A percentile compares a stretch with the other conserved stretches of the same genome.
These are phyloP conservation scores for Psettodes erumei DNA, from an alignment of 2,113 vertebrate species.

Conservation along the genomic window DNA sequence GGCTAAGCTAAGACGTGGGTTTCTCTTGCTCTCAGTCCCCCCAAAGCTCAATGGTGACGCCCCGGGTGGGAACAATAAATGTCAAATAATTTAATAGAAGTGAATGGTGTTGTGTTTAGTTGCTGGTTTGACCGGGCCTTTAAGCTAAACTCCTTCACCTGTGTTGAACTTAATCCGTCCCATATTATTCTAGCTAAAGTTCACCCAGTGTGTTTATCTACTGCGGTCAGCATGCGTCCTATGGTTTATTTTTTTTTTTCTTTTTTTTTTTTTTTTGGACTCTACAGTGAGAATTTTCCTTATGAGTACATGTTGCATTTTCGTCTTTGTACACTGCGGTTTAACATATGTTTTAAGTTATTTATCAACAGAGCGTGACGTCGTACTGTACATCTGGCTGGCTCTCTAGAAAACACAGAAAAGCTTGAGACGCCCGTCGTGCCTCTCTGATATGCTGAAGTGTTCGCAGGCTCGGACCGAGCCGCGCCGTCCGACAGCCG, in stretches of 20 bases:
- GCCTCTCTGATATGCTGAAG: slow-evolving; percentile 3
- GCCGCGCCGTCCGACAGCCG: background rate
- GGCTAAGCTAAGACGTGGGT: no score
- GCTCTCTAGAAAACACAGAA: slow-evolving; percentile 40
- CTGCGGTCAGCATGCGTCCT: slow-evolving; percentile 77
- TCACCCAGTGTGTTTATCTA: slow-evolving; percentile 55
- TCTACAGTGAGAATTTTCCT: slow-evolving; percentile 56
- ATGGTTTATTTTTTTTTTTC: slow-evolving; percentile 24
- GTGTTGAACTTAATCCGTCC: background rate
- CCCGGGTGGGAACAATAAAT: background rate
- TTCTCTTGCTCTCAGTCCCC: background rate
- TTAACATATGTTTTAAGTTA: slow-evolving; percentile 37
- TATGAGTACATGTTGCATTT: slow-evolving; percentile 50
- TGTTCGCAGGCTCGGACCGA: slow-evolving; percentile 6
- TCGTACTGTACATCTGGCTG: slow-evolving; percentile 62
- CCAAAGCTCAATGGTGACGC: no score
- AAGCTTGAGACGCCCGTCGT: slow-evolving; percentile 13
- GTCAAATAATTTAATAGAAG: background rate
- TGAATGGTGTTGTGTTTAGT: background rate
- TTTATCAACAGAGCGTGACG: slow-evolving; percentile 1
- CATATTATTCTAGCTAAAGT: slow-evolving; percentile 39
- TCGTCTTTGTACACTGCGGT: slow-evolving; percentile 55
- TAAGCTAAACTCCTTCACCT: background rate
- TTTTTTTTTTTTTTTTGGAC: slow-evolving; percentile 22
- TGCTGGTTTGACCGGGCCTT: slow-evolving; percentile 28